A percentile compares a stretch with the other conserved stretches of the same genome.
Conservation (phyloP, 2,113 vertebrate genomes). For the Psophia crepitans region DNA sequence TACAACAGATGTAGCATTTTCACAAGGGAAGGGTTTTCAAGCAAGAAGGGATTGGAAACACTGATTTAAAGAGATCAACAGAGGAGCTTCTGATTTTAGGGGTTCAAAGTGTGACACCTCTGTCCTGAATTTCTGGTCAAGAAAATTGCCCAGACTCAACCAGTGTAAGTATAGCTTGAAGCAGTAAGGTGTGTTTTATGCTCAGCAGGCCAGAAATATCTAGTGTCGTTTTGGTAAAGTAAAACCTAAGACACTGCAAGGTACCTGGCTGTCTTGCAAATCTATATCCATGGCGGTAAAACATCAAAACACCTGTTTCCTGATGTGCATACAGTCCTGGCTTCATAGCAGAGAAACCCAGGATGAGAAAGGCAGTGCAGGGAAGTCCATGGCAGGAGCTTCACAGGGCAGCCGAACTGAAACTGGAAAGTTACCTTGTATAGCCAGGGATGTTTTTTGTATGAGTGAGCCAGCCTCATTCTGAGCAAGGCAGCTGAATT, state of each 20-base stretch:
- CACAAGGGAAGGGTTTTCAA: not conserved
- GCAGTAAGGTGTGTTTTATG: not conserved
- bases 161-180: not conserved
- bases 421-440: conserved; percentile 71
- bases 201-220: not conserved
- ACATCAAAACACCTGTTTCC: not conserved
- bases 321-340: not conserved
- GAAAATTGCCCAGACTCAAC: not conserved
- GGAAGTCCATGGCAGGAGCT: not conserved
- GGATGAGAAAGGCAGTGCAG: not conserved
- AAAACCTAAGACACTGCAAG: not conserved
- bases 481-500: conserved; percentile 79
- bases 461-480: conserved; percentile 74
- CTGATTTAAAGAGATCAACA: not conserved
- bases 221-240: not conserved
- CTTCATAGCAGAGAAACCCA: not conserved
- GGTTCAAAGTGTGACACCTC: not conserved
- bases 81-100: not conserved
- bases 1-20: not conserved
- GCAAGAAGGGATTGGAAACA: not conserved
- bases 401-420: not conserved
- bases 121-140: not conserved
- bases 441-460: conserved; percentile 62
- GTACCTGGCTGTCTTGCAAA: not conserved
- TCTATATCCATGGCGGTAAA: not conserved